phyloP scores from a whole-genome alignment of 2,113 vertebrate genomes.

The Ochotona princeps region DNA sequence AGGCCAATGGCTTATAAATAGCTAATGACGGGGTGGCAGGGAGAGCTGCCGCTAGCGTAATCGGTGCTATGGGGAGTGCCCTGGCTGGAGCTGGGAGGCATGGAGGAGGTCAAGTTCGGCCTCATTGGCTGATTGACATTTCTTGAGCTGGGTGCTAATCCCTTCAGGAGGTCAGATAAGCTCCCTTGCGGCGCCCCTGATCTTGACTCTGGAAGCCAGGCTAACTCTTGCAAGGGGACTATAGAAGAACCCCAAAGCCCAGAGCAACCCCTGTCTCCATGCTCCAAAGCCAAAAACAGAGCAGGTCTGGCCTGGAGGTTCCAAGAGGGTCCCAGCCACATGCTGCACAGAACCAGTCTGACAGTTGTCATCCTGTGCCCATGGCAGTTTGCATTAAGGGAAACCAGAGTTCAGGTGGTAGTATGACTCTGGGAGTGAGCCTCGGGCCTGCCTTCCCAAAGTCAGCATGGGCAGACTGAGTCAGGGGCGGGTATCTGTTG shows the following conservation, averaged over 20 bases:
- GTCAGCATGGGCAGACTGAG: neutral
- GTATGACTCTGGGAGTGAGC: neutral
- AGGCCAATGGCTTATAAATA: constrained; percentile 70
- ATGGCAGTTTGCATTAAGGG: neutral
- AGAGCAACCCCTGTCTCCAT: rapidly evolving
- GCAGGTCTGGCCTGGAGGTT: neutral
- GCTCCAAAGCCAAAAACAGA: neutral
- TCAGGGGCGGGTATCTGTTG: neutral
- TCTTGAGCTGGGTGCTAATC: constrained; percentile 74
- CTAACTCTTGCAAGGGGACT: constrained; percentile 40
- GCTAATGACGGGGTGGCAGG: constrained; percentile 14
- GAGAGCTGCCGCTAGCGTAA: constrained; percentile 62
- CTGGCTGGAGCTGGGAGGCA: constrained; percentile 37
- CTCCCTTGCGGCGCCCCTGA: constrained; percentile 64
- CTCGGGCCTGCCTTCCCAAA: neutral
- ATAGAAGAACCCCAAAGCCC: neutral
- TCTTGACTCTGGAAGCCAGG: constrained; percentile 67
- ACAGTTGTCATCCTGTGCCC: neutral
- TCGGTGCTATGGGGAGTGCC: constrained; percentile 65
- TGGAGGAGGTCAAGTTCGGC: constrained; percentile 71
- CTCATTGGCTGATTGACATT: constrained; percentile 61
- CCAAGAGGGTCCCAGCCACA: neutral
- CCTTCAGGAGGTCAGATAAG: constrained; percentile 79
- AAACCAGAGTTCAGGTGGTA: neutral
- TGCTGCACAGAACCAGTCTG: neutral